Conservation (phyloP, 2,888 invertebrate species). For the Agriopis marginaria region DNA sequence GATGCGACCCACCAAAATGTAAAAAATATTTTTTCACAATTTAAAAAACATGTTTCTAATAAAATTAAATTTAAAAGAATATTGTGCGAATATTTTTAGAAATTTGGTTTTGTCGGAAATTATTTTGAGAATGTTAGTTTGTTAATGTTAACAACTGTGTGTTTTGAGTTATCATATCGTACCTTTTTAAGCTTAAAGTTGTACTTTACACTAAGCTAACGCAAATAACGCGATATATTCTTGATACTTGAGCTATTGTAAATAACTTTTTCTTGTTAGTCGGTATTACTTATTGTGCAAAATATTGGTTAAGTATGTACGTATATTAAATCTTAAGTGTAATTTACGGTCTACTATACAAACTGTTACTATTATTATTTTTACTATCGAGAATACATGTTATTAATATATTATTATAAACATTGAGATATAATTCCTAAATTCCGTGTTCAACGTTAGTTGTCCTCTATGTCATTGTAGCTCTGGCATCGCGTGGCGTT, state of each 20-base stretch:
- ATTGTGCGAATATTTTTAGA: too few species aligned
- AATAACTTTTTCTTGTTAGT: constrained; percentile 66
- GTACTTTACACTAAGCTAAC: constrained; percentile 58
- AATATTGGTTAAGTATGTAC: constrained; percentile 42
- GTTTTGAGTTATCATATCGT: constrained; percentile 28
- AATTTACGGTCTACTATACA: background rate
- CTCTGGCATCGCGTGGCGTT: too few species aligned
- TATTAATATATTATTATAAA: too few species aligned
- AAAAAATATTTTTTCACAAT: too few species aligned
- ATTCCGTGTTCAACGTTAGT: too few species aligned
- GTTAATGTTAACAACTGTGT: background rate
- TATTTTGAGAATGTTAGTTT: background rate
- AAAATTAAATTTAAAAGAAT: too few species aligned
- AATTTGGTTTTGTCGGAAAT: too few species aligned
- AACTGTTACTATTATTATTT: constrained; percentile 39
- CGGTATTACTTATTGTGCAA: constrained; percentile 56
- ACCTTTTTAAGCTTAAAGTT: constrained; percentile 56
- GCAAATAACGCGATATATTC: constrained; percentile 68
- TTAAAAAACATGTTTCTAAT: too few species aligned
- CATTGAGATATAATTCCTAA: too few species aligned
- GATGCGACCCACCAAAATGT: too few species aligned
- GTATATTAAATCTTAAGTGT: constrained; percentile 16
- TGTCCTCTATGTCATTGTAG: too few species aligned
- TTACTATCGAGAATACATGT: background rate
- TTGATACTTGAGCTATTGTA: constrained; percentile 82